Evolutionary conservation across 2,113 vertebrate genomes (phyloP).

Genomic region (Apus apus): DNA sequence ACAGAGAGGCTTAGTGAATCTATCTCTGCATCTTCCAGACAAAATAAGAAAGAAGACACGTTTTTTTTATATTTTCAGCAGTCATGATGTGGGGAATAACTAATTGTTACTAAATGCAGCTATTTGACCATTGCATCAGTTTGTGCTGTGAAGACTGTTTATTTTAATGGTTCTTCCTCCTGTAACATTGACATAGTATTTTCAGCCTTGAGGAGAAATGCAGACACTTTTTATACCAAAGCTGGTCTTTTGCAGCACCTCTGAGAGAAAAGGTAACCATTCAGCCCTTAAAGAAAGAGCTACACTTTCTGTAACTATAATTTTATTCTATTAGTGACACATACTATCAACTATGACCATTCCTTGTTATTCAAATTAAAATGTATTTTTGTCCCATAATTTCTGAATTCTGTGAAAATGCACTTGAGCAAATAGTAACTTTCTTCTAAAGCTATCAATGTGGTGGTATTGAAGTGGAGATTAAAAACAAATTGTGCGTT

Average conservation of each 20-base stretch:
- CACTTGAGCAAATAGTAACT: not conserved
- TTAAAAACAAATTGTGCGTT: fast-evolving
- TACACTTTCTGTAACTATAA: not conserved
- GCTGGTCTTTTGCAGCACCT: not conserved
- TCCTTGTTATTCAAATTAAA: not conserved
- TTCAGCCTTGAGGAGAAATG: not conserved
- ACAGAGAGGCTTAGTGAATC: not conserved
- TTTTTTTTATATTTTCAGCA: not conserved
- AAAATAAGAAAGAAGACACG: not conserved
- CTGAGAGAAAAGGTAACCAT: not conserved
- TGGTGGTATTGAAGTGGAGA: not conserved
- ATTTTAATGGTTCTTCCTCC: not conserved
- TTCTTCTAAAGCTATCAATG: not conserved
- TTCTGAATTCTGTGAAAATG: not conserved
- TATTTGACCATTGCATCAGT: not conserved
- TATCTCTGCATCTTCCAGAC: not conserved
- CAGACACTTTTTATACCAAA: not conserved
- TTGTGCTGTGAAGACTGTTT: not conserved
- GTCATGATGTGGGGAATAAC: not conserved
- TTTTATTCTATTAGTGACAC: not conserved
- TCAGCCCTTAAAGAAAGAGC: not conserved
- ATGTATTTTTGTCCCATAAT: not conserved
- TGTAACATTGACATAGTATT: not conserved
- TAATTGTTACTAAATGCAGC: not conserved
- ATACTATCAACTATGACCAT: fast-evolving